Conservation (phyloP, 2,113 vertebrate genomes). For the Notechis scutatus region DNA sequence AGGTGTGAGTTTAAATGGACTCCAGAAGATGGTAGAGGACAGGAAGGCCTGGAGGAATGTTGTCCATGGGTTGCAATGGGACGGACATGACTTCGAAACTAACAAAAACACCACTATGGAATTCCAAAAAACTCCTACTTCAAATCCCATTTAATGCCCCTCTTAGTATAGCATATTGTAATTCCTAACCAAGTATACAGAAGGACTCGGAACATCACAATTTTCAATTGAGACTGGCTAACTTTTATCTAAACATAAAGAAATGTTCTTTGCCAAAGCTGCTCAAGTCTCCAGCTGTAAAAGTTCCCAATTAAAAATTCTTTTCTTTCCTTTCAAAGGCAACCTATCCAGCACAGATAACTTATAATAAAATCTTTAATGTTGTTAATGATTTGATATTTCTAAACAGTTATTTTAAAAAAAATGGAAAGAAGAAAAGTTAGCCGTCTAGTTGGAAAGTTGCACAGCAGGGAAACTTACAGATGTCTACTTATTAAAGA, state of each 20-base stretch:
- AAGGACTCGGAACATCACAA: conserved; percentile 10
- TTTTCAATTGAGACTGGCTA: conserved; percentile 26
- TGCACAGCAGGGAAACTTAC: conserved; percentile 56
- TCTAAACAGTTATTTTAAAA: conserved; percentile 42
- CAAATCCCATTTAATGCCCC: not conserved
- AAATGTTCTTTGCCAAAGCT: conserved; percentile 18
- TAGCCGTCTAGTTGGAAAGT: conserved; percentile 56
- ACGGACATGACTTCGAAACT: too few species aligned
- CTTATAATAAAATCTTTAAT: conserved; percentile 60
- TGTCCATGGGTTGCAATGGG: too few species aligned
- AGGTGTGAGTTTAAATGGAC: too few species aligned
- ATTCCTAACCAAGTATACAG: conserved; percentile 8
- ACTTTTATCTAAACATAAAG: conserved; percentile 50
- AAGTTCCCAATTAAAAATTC: conserved; percentile 58
- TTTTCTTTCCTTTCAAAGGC: conserved; percentile 45
- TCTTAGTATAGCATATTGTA: not conserved
- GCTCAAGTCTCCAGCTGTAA: conserved; percentile 53
- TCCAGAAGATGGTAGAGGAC: too few species aligned
- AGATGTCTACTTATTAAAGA: conserved; percentile 62
- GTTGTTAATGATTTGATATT: conserved; percentile 65
- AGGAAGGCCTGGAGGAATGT: too few species aligned
- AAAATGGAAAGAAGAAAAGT: conserved; percentile 34
- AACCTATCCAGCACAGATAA: conserved; percentile 52
- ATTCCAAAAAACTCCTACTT: not conserved
- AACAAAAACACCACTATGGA: too few species aligned